Conservation (phyloP, 1,140 invertebrate species). For the Nixonia krombeini region DNA sequence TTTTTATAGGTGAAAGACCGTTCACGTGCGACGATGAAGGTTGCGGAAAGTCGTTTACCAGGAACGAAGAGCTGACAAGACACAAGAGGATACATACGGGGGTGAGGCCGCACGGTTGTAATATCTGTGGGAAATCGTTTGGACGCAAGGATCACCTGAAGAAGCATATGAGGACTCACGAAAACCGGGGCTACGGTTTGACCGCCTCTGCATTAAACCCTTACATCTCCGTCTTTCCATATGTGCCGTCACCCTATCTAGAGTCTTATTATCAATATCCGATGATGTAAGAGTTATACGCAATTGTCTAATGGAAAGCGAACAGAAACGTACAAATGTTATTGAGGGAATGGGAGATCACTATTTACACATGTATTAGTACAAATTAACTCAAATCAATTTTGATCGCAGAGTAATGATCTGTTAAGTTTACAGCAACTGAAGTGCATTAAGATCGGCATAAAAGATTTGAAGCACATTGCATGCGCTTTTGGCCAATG, state of each 20-base stretch:
- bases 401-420: too few relatives aligned
- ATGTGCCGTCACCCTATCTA: slow-evolving; percentile 18
- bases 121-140: slow-evolving; percentile 87
- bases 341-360: too few relatives aligned
- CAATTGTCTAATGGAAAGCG: too few relatives aligned
- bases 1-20: slow-evolving; percentile 82
- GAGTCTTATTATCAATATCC: slow-evolving; percentile 23
- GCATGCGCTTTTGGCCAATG: too few relatives aligned
- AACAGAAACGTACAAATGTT: too few relatives aligned
- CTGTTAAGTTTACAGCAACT: too few relatives aligned
- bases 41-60: slow-evolving; percentile 91
- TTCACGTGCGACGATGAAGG: slow-evolving; percentile 87
- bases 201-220: slow-evolving; percentile 29
- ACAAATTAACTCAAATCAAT: too few relatives aligned
- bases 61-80: slow-evolving; percentile 93
- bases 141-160: slow-evolving; percentile 91
- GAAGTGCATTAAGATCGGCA: too few relatives aligned
- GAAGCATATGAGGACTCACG: slow-evolving; percentile 84
- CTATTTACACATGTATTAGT: too few relatives aligned
- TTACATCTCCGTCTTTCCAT: slow-evolving; percentile 26
- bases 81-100: slow-evolving; percentile 93
- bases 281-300: slow-evolving; percentile 20
- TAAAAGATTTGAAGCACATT: too few relatives aligned
- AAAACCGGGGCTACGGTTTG: slow-evolving; percentile 52
- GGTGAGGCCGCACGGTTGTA: slow-evolving; percentile 83